Conservation (phyloP, 2,113 vertebrate species). For the Atherinomorus stipes region DNA sequence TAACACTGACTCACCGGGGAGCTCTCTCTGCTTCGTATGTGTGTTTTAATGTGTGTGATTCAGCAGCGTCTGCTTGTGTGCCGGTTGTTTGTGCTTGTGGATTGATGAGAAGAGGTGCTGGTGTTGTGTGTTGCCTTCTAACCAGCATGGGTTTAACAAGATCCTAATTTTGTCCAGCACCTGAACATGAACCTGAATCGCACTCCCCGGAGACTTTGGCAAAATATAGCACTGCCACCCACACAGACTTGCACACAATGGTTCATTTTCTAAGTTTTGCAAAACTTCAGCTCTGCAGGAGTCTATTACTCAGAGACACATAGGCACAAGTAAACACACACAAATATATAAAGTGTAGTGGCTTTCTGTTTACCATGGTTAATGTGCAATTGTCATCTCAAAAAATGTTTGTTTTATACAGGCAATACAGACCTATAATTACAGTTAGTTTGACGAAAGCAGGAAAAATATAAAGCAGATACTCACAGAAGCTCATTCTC, state of each 20-base stretch:
- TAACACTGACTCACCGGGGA: constrained; percentile 66
- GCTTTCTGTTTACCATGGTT: constrained; percentile 19
- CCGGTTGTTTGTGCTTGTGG: not conserved
- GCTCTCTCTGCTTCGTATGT: constrained; percentile 8
- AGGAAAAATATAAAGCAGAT: no score
- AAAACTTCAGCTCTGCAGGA: constrained; percentile 39
- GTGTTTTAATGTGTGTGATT: not conserved
- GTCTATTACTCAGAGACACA: constrained; percentile 21
- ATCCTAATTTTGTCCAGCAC: constrained; percentile 52
- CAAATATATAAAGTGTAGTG: constrained; percentile 20
- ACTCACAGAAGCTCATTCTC: no score
- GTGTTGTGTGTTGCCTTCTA: not conserved
- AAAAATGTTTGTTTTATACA: constrained; percentile 23
- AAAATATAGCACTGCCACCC: constrained; percentile 15
- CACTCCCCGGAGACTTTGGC: constrained; percentile 29
- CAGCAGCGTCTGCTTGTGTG: not conserved
- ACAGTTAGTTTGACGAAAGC: no score
- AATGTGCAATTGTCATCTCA: not conserved
- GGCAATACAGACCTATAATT: constrained; percentile 21
- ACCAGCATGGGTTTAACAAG: constrained; percentile 45
- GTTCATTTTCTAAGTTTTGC: constrained; percentile 25
- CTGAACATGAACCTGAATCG: constrained; percentile 38
- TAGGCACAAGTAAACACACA: constrained; percentile 15
- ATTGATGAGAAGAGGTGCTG: constrained; percentile 14
- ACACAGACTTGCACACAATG: constrained; percentile 6